Base-by-base conservation (phyloP, 1,140 invertebrate species). In the Kradibia gibbosae region DNA sequence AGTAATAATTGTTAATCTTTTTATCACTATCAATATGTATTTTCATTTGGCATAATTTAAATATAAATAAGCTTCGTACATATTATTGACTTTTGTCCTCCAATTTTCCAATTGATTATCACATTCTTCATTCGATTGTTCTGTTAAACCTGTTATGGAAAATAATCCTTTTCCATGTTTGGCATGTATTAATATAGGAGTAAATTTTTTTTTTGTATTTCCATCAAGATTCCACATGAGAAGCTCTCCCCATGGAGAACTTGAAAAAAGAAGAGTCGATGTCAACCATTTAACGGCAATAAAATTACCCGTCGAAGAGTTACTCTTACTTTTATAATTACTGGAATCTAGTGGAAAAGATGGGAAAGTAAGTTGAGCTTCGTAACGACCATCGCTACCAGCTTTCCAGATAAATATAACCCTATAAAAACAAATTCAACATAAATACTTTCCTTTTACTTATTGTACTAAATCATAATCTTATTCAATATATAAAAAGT, bases 341-440 rank as follows among this genome's bases (percentile, higher is more conserved):
- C 79, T 85, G 10, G 42, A 72, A 78, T 86, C 82, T 70, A 85
- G 10, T 8, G 88, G 83, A 22, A 65, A 31, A 75, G 10, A 83
- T 82, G 89, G 88, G 25, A 91, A 31, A 81, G 83, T 83, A 62
- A 93, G 72, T 78, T 85, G 80, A 25, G 82, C 83, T 86, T 93
- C 90, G 82, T 89, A 91, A 83, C 91, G 86, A 15, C 93, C 93
- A 89, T 94, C 93, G 55, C 88, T 89, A 48, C 92, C 92, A 48
- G 93, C 91, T 85, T 89, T 88, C 93, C 93, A 94, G 70, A 94
- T 91, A 85, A 88, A 93, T 83, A 94, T 88, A 93, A 88, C 25
- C 82, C 86, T 74, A 89, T 91, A 81, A 85, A 86, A 71, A 70
- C 72, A 74, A 45, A 79, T 82, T 60, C 11, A 50, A 55, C 53